Percentiles rank a stretch among this genome's conserved stretches.
Evolutionary conservation across 2,797 vertebrate genomes (phyloP).

Genomic region (Austrolebias charrua): DNA sequence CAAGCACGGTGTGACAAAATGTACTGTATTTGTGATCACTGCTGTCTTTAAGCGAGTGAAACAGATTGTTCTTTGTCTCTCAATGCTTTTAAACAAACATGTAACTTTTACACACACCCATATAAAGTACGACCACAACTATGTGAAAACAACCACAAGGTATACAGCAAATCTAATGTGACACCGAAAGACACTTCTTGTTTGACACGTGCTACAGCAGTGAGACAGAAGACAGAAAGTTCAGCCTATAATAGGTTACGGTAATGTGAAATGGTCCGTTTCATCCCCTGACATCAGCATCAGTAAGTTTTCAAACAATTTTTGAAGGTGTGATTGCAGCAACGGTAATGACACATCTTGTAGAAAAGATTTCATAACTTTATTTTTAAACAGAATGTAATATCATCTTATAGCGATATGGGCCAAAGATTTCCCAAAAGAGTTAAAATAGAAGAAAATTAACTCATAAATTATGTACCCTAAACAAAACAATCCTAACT

Average conservation of each 20-base stretch:
- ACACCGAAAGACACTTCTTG: background rate
- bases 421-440: no score
- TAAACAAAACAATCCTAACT: no score
- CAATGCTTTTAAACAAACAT: no score
- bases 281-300: background rate
- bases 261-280: slow-evolving; percentile 26
- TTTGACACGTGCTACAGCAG: slow-evolving; percentile 9
- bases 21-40: background rate
- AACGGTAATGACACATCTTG: background rate
- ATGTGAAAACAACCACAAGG: background rate
- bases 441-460: no score
- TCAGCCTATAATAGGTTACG: slow-evolving; percentile 15
- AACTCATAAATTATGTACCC: no score
- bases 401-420: background rate
- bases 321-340: no score
- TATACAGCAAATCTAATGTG: background rate
- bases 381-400: no score
- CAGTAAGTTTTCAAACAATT: background rate
- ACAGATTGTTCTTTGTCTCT: no score
- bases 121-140: no score
- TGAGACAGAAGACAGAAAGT: slow-evolving; percentile 28
- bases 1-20: background rate
- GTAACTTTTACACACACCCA: no score
- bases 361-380: no score
- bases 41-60: no score